Conservation (phyloP, 2,113 vertebrate species). For the Ellobius talpinus region DNA sequence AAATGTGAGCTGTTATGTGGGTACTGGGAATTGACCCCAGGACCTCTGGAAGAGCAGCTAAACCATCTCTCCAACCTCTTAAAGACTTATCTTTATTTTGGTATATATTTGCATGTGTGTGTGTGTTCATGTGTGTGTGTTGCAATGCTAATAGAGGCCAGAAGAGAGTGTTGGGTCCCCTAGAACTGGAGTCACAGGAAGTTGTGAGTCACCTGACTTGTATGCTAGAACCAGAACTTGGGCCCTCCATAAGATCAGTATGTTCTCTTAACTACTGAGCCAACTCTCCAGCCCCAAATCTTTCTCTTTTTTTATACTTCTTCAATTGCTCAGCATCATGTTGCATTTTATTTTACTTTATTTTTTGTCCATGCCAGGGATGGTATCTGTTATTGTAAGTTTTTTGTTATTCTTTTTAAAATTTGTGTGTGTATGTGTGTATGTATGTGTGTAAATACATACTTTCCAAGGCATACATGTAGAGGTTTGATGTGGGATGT, state of each 20-base stretch:
- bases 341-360: neutral
- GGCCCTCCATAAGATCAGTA: neutral
- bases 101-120: neutral
- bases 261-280: neutral
- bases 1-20: neutral
- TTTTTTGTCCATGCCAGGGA: neutral
- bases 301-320: neutral
- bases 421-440: neutral
- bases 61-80: neutral
- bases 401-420: neutral
- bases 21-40: neutral
- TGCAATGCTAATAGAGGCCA: no score
- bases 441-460: neutral
- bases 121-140: neutral
- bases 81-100: neutral
- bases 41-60: neutral
- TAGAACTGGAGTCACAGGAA: neutral
- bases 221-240: neutral
- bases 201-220: neutral
- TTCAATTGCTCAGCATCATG: neutral
- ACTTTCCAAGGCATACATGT: neutral
- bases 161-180: neutral
- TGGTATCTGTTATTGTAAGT: neutral
- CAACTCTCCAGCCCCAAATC: neutral
- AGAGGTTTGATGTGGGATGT: neutral